Percentiles rank a stretch among this genome's conserved stretches.
Evolutionary conservation across 2,113 vertebrate species (phyloP).

Genomic region (Python bivittatus): DNA sequence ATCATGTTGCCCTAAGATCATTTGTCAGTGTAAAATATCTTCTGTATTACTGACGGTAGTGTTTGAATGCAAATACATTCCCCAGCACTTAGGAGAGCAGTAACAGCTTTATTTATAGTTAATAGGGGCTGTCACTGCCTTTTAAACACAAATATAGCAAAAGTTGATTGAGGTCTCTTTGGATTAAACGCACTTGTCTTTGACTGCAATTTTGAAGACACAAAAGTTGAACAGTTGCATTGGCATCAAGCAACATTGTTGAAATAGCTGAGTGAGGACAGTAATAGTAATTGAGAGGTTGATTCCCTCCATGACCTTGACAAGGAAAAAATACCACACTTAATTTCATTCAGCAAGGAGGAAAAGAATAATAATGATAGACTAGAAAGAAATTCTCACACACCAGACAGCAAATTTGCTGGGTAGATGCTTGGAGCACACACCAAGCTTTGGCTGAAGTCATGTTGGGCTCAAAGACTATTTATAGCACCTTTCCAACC

Average conservation of each 20-base stretch:
- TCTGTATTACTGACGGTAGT: background rate
- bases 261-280: background rate
- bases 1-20: slow-evolving; percentile 9
- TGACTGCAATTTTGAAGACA: background rate
- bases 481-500: background rate
- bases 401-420: background rate
- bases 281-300: background rate
- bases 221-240: background rate
- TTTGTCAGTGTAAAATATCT: slow-evolving; percentile 39
- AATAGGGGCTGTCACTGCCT: slow-evolving; percentile 16
- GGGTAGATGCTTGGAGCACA: background rate
- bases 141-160: slow-evolving; percentile 20
- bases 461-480: too few relatives aligned
- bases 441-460: background rate
- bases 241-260: background rate
- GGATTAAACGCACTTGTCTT: slow-evolving; percentile 24
- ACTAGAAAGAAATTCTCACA: background rate
- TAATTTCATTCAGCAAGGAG: background rate
- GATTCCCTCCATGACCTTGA: background rate
- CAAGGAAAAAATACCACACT: background rate
- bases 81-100: background rate
- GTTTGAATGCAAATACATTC: slow-evolving; percentile 7
- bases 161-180: background rate
- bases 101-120: slow-evolving; percentile 45
- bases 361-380: background rate